phyloP scores from a whole-genome alignment of 2,113 vertebrate species.

The Jacana jacana region DNA sequence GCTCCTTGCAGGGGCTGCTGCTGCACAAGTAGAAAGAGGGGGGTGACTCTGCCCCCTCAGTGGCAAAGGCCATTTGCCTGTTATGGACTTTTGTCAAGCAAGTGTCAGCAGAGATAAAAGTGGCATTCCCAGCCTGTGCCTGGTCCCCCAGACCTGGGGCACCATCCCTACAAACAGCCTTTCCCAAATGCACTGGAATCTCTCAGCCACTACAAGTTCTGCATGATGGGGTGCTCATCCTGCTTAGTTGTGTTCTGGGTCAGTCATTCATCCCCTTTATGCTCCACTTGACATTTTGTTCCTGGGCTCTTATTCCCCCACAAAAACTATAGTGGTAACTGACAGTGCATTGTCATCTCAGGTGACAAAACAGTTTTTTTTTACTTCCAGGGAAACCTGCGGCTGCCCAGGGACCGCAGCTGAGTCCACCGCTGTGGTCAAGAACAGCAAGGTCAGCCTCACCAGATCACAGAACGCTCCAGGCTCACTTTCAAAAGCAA shows the following conservation, averaged over 20 bases:
- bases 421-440: background rate
- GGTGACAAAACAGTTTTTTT: background rate
- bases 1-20: background rate
- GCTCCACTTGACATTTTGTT: background rate
- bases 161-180: background rate
- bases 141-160: background rate
- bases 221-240: background rate
- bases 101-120: background rate
- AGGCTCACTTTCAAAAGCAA: fast-evolving
- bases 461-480: background rate
- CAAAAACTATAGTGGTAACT: background rate
- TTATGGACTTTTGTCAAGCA: background rate
- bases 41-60: background rate
- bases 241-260: background rate
- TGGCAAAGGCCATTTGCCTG: background rate
- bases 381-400: background rate
- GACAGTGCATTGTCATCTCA: background rate
- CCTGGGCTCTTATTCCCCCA: background rate
- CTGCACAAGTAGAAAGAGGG: background rate
- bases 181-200: background rate
- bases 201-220: background rate
- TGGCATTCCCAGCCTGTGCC: background rate
- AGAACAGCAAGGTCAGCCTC: fast-evolving
- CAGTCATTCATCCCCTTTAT: background rate
- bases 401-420: background rate